A percentile compares a stretch with the other conserved stretches of the same genome.
These are phyloP conservation scores for Zingel zingel DNA, from an alignment of 2,113 vertebrate species.

Conservation along the genomic window DNA sequence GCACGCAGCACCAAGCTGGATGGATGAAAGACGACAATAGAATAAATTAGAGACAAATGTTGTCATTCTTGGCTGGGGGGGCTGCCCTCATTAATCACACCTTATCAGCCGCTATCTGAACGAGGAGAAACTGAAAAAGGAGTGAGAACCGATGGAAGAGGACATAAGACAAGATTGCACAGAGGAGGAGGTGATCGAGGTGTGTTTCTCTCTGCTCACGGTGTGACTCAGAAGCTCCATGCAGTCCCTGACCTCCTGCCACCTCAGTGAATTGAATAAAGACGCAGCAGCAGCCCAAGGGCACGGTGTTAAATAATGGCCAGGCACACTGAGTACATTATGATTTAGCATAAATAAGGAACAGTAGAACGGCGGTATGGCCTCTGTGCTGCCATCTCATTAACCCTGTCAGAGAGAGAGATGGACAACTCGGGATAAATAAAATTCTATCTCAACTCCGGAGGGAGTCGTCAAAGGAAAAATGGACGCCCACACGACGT, in stretches of 20 bases:
- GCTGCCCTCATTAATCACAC: conserved; percentile 90
- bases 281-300: conserved; percentile 63
- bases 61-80: conserved; percentile 80
- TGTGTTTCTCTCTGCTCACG: conserved; percentile 20
- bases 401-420: conserved; percentile 70
- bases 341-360: conserved; percentile 76
- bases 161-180: conserved; percentile 55
- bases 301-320: conserved; percentile 70
- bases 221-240: conserved; percentile 41
- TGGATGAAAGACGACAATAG: conserved; percentile 76
- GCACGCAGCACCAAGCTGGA: background rate
- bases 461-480: conserved; percentile 48
- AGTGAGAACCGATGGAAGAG: conserved; percentile 7
- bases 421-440: conserved; percentile 11
- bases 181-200: conserved; percentile 35
- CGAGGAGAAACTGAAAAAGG: conserved; percentile 59
- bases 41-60: conserved; percentile 91
- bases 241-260: conserved; percentile 56
- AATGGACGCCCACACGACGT: conserved; percentile 6
- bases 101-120: conserved; percentile 89
- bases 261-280: conserved; percentile 67
- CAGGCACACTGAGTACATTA: conserved; percentile 65
- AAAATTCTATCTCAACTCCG: conserved; percentile 17
- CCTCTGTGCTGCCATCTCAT: conserved; percentile 66
- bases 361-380: conserved; percentile 24